These are phyloP conservation scores for Drosophila subobscura DNA, from an alignment of 1,140 invertebrate species.

Conservation along the genomic window DNA sequence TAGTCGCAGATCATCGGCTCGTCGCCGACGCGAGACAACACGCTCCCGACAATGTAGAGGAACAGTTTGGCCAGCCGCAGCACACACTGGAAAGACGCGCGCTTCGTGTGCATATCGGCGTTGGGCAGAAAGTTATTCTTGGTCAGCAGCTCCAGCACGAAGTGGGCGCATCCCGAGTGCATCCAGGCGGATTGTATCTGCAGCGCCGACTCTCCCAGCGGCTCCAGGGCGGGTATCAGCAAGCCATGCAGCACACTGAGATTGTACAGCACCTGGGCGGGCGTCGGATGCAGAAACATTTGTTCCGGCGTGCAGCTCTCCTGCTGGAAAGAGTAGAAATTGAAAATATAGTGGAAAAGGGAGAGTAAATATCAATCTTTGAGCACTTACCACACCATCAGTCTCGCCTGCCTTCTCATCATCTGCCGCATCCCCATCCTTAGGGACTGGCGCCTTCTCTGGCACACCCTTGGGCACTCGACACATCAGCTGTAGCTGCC, in stretches of 20 bases:
- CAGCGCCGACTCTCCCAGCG: conserved; percentile 91
- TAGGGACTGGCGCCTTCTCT: conserved; percentile 36
- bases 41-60: conserved; percentile 93
- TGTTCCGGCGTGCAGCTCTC: conserved; percentile 87
- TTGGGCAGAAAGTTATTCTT: conserved; percentile 94
- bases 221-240: conserved; percentile 95
- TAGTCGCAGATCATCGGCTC: conserved; percentile 74
- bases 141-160: conserved; percentile 92
- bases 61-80: conserved; percentile 95
- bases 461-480: conserved; percentile 57
- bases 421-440: conserved; percentile 45
- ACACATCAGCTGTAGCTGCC: conserved; percentile 87
- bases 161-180: conserved; percentile 88
- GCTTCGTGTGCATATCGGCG: conserved; percentile 92
- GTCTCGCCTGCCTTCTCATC: neutral
- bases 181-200: conserved; percentile 94
- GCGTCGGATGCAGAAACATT: conserved; percentile 89
- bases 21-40: conserved; percentile 79
- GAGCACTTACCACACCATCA: conserved; percentile 21
- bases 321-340: conserved; percentile 20
- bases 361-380: no score
- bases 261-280: conserved; percentile 91
- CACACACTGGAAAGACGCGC: conserved; percentile 93
- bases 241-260: conserved; percentile 94
- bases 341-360: no score